phyloP scores from a whole-genome alignment of 2,888 invertebrate species.

The Hipparchia semele region DNA sequence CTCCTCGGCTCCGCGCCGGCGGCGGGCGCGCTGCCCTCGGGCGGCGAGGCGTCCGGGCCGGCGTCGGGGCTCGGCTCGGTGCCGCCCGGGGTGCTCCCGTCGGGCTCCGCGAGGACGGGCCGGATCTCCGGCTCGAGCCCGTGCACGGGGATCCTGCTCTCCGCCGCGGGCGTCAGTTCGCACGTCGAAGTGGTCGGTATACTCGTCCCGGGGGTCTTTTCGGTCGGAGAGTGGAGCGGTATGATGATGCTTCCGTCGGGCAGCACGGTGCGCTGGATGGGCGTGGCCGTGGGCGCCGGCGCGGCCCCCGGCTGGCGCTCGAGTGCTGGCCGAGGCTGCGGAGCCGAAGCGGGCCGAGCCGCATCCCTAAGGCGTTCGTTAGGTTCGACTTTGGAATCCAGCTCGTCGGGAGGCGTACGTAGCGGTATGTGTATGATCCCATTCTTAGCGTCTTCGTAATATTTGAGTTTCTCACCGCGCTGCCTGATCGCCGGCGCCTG shows the following conservation, averaged over 20 bases:
- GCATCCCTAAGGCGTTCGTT: slow-evolving; percentile 47
- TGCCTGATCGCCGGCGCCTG: slow-evolving; percentile 55
- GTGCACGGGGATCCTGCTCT: slow-evolving; percentile 26
- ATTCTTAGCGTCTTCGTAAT: slow-evolving; percentile 85
- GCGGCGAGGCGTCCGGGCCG: slow-evolving; percentile 17
- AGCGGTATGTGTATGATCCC: slow-evolving; percentile 88
- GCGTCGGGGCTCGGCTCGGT: not conserved
- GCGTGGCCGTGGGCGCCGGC: slow-evolving; percentile 56
- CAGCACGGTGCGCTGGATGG: slow-evolving; percentile 65
- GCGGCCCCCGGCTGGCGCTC: slow-evolving; percentile 29
- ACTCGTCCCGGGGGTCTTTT: slow-evolving; percentile 45
- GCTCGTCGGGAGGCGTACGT: slow-evolving; percentile 88
- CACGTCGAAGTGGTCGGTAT: no score
- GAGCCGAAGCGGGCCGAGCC: slow-evolving; percentile 50
- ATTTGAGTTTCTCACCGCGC: slow-evolving; percentile 70
- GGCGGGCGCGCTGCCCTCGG: slow-evolving; percentile 29
- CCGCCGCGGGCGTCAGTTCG: slow-evolving; percentile 3
- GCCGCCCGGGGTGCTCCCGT: slow-evolving; percentile 15
- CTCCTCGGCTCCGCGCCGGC: slow-evolving; percentile 48
- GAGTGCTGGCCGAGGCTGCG: slow-evolving; percentile 46
- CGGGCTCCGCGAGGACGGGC: not conserved
- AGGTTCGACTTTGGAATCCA: slow-evolving; percentile 50
- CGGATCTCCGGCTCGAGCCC: slow-evolving; percentile 41
- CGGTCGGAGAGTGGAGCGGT: slow-evolving; percentile 78
- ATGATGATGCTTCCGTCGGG: slow-evolving; percentile 84